phyloP scores from a whole-genome alignment of 2,797 vertebrate genomes.

The Clarias platycephalus region DNA sequence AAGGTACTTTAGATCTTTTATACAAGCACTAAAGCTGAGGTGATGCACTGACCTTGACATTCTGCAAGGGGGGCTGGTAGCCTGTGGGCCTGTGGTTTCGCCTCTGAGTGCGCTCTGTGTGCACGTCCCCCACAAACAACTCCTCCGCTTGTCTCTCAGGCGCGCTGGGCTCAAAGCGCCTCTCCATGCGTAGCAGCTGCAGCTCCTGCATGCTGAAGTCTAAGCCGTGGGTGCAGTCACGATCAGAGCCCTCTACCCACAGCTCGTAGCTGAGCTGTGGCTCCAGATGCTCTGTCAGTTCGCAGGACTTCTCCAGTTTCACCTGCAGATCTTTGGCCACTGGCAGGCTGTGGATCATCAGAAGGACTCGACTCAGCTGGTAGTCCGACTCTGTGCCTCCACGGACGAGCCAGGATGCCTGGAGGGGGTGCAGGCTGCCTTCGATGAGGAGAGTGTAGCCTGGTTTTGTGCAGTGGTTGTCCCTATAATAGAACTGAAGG shows the following conservation, averaged over 20 bases:
- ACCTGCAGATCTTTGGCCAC: constrained; percentile 69
- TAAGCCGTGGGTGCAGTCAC: constrained; percentile 78
- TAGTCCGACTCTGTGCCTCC: constrained; percentile 83
- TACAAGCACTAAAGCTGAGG: neutral
- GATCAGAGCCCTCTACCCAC: constrained; percentile 73
- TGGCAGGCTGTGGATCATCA: constrained; percentile 73
- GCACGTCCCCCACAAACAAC: constrained; percentile 83
- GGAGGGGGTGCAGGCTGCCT: constrained; percentile 80
- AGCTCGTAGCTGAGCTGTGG: constrained; percentile 74
- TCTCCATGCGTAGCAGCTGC: constrained; percentile 82
- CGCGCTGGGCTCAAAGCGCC: constrained; percentile 79
- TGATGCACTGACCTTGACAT: constrained; percentile 74
- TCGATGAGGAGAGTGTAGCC: constrained; percentile 78
- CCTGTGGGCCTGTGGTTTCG: constrained; percentile 82
- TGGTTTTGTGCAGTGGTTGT: constrained; percentile 80
- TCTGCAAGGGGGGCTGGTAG: constrained; percentile 83
- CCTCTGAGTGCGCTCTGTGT: constrained; percentile 80
- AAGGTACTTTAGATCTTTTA: neutral
- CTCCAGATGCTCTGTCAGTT: constrained; percentile 64
- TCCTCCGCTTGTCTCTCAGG: constrained; percentile 79
- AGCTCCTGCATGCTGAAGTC: constrained; percentile 88
- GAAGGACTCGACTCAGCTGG: constrained; percentile 75
- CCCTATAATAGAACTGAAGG: constrained; percentile 83
- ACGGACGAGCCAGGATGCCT: constrained; percentile 84
- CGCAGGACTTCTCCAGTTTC: constrained; percentile 73